Base-by-base conservation (phyloP, 1,140 invertebrate genomes). In the Bombus breviceps region DNA sequence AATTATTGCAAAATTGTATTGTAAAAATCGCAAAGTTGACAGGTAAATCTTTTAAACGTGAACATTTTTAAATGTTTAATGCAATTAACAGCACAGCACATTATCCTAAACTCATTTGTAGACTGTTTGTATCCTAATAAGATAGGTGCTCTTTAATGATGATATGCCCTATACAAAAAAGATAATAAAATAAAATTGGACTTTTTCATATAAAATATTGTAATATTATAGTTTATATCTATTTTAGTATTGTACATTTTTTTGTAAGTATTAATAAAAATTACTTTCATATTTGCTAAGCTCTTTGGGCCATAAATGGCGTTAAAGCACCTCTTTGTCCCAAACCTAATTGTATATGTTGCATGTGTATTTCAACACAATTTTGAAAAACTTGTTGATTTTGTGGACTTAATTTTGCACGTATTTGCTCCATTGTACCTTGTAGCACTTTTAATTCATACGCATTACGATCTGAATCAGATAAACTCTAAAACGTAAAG, bases 391-490 rank as follows among this genome's bases (percentile, higher is more conserved):
- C 96, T 91, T 96, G 96, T 86, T 98, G 96, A 95, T 99, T 99
- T 69, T 96, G 95, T 18, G 97, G 96, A 92, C 97, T 97, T 39
- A 99, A 93, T 94, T 97, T 97, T 41, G 96, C 96, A 95, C 98
- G 97, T 59, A 99, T 98, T 92, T 98, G 97, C 90, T 98, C 97
- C 94, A 99, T 97, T 41, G 98, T 98, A 53, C 98, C 98, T 96
- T 99, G 97, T 25, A 99, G 95, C 47, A 99, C 98, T 95, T 98
- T 98, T 79, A 99, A 95, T 94, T 99, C 98, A 95, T 99, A 98
- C 9, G 98, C 97, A 95, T 98, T 98, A 93, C 98, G 97, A 93
- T 99, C 98, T 69, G 97, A 98, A 95, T 98, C 98, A 18, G 98
- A 97, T 85, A 99, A 96, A 94, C 97, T 98, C 97, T 97, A 93